phyloP scores from a whole-genome alignment of 2,797 vertebrate genomes.

The Neosilurus mollespiculum region DNA sequence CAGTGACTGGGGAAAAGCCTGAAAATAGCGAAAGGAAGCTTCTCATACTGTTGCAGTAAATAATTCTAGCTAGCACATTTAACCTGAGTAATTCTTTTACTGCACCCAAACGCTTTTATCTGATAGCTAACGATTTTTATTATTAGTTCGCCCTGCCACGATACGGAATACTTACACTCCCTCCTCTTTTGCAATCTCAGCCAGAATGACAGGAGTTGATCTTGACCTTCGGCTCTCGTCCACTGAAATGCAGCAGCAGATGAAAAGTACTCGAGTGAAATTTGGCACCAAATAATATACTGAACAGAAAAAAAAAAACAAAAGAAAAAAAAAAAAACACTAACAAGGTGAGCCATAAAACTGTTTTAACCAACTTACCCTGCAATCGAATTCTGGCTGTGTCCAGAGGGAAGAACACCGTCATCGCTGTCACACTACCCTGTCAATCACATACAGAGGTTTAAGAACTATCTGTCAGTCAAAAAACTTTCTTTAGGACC shows the following conservation, averaged over 20 bases:
- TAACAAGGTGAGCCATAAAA: conserved; percentile 1
- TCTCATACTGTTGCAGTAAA: neutral
- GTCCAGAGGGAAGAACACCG: conserved; percentile 79
- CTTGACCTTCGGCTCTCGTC: conserved; percentile 76
- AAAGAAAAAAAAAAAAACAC: too few species aligned
- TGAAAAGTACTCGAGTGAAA: neutral
- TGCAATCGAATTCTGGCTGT: conserved; percentile 81
- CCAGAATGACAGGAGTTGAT: conserved; percentile 75
- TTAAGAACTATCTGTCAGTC: too few species aligned
- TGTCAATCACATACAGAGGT: conserved; percentile 47
- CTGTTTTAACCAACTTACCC: conserved; percentile 65
- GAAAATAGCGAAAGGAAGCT: too few species aligned
- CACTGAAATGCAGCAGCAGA: conserved; percentile 63
- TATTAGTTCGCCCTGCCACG: neutral
- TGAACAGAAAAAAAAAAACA: neutral
- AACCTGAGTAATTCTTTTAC: neutral
- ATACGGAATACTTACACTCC: conserved; percentile 71
- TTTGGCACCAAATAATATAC: neutral
- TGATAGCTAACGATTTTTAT: neutral
- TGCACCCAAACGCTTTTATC: neutral
- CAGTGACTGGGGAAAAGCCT: too few species aligned
- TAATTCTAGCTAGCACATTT: neutral
- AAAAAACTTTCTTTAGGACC: too few species aligned
- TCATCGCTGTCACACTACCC: conserved; percentile 80
- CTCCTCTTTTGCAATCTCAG: conserved; percentile 79